Evolutionary conservation across 2,113 vertebrate species (phyloP), one percentile per base, ranked within the genome.

Genomic region (Zapornia atra): DNA sequence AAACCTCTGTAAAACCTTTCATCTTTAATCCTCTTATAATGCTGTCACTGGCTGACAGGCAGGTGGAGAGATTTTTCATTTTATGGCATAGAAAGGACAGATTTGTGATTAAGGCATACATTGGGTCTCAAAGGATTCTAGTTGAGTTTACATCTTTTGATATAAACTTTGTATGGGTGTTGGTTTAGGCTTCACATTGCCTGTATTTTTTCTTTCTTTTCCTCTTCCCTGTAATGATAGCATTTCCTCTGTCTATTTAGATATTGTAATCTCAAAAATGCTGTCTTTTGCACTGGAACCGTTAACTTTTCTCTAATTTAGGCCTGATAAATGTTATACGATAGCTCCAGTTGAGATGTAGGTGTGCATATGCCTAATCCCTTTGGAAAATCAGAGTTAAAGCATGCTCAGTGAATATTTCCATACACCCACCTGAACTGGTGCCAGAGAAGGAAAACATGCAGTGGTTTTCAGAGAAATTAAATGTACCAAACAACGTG

Each of bases 21-120:
- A 94, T 95, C 88, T 95, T 86, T 84, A 93, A 96, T 96, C 95
- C 64, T 92, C 79, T 94, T 93, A 88, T 31, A 96, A 78, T 70
- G 31, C 53, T 95, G 93, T 86, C 92, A 61, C 26, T 90, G 56
- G 12, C 54, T 90, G 92, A 90, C 88, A 96, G 65, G 72, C 88
- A 95, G 65, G 51, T 96, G 82, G 86, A 72, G 42, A 86, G 82
- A 81, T 60, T 83, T 96, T 92, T 86, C 68, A 79, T 93, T 95
- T 94, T 78, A 13, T 88, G 79, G 71, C 83, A 50, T 5, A 68
- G 65, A 71, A 94, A 92, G 85, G 71, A 94, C 59, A 80, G 71
- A 70, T 85, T 90, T 80, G 82, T 87, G 87, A 90, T 90, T 90
- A 95, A 94, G 66, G 78, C 50, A 72, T 28, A 80, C 85, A 56